Conservation (phyloP, 2,888 invertebrate species). For the Agrochola lota region DNA sequence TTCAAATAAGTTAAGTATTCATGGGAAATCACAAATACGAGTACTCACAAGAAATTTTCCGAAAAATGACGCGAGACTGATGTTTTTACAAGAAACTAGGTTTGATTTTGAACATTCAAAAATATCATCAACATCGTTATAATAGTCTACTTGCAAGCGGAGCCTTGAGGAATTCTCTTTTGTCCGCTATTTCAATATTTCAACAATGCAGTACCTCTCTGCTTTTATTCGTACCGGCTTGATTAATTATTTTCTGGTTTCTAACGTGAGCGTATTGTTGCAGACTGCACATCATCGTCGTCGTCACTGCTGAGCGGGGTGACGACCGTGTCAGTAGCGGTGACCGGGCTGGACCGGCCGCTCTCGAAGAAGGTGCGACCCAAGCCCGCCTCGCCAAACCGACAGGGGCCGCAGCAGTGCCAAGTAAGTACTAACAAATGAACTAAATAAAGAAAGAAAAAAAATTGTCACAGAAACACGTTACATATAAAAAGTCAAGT, state of each 20-base stretch:
- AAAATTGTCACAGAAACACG: background rate
- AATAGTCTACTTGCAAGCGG: too few species aligned
- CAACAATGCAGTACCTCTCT: background rate
- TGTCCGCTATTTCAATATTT: background rate
- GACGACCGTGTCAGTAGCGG: conserved; percentile 85
- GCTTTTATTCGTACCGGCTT: background rate
- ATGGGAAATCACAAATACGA: too few species aligned
- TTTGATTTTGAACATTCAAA: too few species aligned
- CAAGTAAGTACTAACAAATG: conserved; percentile 91
- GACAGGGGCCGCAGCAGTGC: conserved; percentile 97
- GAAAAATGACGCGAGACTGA: too few species aligned
- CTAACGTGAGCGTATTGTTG: conserved; percentile 54
- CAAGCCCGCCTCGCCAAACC: conserved; percentile 96
- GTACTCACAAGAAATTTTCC: too few species aligned
- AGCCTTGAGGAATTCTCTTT: too few species aligned
- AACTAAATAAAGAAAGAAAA: background rate
- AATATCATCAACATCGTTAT: too few species aligned
- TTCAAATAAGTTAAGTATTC: too few species aligned
- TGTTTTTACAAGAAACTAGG: too few species aligned
- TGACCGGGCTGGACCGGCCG: conserved; percentile 84
- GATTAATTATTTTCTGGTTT: background rate
- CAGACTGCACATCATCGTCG: conserved; percentile 83
- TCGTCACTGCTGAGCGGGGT: conserved; percentile 79
- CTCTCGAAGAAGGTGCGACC: conserved; percentile 91
- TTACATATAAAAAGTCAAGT: background rate